These are phyloP conservation scores for Lepetodrilus schrolli DNA, from an alignment of 2,888 invertebrate genomes.

Conservation along the genomic window DNA sequence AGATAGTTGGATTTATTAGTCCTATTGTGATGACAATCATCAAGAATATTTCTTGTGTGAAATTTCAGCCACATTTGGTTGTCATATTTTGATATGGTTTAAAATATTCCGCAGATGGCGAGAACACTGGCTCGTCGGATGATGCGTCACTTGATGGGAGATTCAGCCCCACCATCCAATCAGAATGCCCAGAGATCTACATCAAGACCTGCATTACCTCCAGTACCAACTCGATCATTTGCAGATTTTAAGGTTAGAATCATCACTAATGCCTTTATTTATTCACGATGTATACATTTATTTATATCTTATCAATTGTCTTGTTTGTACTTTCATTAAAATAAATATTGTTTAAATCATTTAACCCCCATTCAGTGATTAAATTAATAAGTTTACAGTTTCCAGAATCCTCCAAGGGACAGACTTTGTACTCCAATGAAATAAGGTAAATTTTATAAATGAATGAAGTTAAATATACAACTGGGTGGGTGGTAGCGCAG, in stretches of 20 bases:
- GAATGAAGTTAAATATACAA: too few relatives aligned
- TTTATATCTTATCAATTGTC: too few relatives aligned
- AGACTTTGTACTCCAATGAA: conserved; percentile 69
- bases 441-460: too few relatives aligned
- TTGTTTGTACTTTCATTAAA: too few relatives aligned
- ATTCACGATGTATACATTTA: too few relatives aligned
- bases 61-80: too few relatives aligned
- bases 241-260: conserved; percentile 61
- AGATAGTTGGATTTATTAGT: too few relatives aligned
- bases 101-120: conserved; percentile 58
- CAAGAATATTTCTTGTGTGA: too few relatives aligned
- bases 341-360: not conserved
- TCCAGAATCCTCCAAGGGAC: conserved; percentile 74
- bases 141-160: conserved; percentile 45
- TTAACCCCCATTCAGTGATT: not conserved
- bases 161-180: conserved; percentile 9
- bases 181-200: conserved; percentile 29
- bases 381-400: conserved; percentile 59
- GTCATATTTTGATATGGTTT: too few relatives aligned
- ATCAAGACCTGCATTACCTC: conserved; percentile 9
- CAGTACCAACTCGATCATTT: conserved; percentile 52
- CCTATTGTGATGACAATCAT: too few relatives aligned
- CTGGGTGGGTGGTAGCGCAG: too few relatives aligned
- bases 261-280: not conserved
- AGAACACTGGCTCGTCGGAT: conserved; percentile 51